Base-by-base conservation (phyloP, 2,113 vertebrate species). In the Serinus canaria region DNA sequence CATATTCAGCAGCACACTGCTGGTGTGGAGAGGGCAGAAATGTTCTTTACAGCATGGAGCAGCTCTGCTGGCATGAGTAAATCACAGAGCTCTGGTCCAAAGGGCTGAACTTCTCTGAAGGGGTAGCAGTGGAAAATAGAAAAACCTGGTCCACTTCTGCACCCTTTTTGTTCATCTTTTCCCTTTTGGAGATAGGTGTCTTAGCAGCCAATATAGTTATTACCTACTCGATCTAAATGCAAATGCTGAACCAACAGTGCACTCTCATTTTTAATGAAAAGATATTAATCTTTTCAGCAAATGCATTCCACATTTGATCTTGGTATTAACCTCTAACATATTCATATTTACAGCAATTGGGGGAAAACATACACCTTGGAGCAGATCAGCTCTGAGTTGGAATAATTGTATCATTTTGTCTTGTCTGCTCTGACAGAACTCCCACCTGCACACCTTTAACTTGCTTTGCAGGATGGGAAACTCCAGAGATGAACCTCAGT, bases 211-310 rank as follows among this genome's bases (percentile, higher is more conserved):
- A 93, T 97, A 92, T 85, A 94, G 90, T 96, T 97, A 94, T 87
- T 96, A 93, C 93, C 84, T 90, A 89, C 95, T 97, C 96, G 6
- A 97, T 97, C 97, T 97, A 97, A 97, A 97, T 97, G 97, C 96
- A 97, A 97, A 97, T 97, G 90, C 81, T 96, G 94, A 97, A 97
- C 94, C 88, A 96, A 96, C 96, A 92, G 90, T 76, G 64, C 90
- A 56, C 82, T 94, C 86, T 93, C 74, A 68, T 89, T 97, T 97
- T 97, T 96, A 97, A 97, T 97, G 96, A 97, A 97, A 97, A 97
- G 94, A 97, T 97, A 97, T 97, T 95, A 97, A 96, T 97, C 97
- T 97, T 97, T 86, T 87, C 94, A 91, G 94, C 80, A 95, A 97
- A 95, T 87, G 72, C 63, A 76, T 95, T 96, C 69, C 75, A 89